Evolutionary conservation across 2,888 invertebrate genomes (phyloP).

Genomic region (Melinaea menophilus): DNA sequence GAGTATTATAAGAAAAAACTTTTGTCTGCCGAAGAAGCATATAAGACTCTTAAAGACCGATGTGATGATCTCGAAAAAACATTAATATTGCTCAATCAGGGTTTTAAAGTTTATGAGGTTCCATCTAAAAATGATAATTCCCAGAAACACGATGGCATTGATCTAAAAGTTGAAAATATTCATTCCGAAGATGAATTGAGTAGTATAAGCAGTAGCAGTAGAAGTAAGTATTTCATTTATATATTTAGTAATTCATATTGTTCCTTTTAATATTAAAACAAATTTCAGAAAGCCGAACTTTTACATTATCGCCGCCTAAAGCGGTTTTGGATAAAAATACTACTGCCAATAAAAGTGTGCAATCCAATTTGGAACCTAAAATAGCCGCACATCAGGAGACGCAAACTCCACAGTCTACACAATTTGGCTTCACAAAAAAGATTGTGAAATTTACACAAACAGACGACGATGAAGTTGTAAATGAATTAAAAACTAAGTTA

Average conservation of each 20-base stretch:
- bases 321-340: conserved; percentile 21
- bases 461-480: conserved; percentile 39
- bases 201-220: conserved; percentile 46
- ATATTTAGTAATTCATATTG: neutral
- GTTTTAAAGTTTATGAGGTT: conserved; percentile 43
- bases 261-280: neutral
- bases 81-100: conserved; percentile 57
- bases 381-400: conserved; percentile 38
- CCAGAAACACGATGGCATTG: conserved; percentile 32
- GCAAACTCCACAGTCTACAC: conserved; percentile 45
- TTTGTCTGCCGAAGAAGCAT: conserved; percentile 47
- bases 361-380: conserved; percentile 18
- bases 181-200: conserved; percentile 57
- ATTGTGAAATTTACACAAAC: conserved; percentile 51
- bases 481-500: conserved; percentile 40
- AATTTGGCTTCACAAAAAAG: conserved; percentile 29
- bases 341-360: conserved; percentile 25
- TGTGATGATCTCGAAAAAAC: conserved; percentile 59
- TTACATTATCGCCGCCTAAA: conserved; percentile 55
- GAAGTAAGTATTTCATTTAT: neutral
- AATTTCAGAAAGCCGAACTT: conserved; percentile 52
- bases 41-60: conserved; percentile 48
- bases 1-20: conserved; percentile 55
- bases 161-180: conserved; percentile 54
- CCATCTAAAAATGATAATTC: conserved; percentile 33